These are phyloP conservation scores for Nycteola revayana DNA, from an alignment of 2,888 invertebrate genomes.

Conservation along the genomic window DNA sequence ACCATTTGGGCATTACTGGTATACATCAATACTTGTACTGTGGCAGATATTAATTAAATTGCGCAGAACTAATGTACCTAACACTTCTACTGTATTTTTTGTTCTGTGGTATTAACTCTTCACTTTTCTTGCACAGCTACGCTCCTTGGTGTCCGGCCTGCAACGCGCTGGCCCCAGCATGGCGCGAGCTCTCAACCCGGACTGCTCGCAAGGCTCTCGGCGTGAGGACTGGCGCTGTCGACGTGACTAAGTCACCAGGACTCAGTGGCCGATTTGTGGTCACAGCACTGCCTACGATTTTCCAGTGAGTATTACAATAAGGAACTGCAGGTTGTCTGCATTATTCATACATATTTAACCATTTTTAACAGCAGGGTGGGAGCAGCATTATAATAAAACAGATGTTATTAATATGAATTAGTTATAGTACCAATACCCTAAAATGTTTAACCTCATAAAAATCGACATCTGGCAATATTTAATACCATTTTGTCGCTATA, in stretches of 20 bases:
- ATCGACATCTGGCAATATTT: neutral
- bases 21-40: too few species aligned
- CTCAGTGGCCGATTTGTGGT: slow-evolving; percentile 98
- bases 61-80: too few species aligned
- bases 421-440: too few species aligned
- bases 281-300: slow-evolving; percentile 97
- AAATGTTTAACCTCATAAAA: neutral
- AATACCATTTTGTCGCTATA: neutral
- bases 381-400: too few species aligned
- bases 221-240: slow-evolving; percentile 94
- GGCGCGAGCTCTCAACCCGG: slow-evolving; percentile 91
- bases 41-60: too few species aligned
- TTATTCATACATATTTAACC: too few species aligned
- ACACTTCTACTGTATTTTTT: too few species aligned
- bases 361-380: too few species aligned
- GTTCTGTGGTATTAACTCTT: neutral
- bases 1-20: too few species aligned
- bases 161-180: slow-evolving; percentile 92
- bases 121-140: slow-evolving; percentile 83
- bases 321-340: too few species aligned
- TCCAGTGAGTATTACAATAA: slow-evolving; percentile 91
- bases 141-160: slow-evolving; percentile 99
- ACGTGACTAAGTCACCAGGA: slow-evolving; percentile 97
- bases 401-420: neutral
- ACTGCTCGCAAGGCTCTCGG: slow-evolving; percentile 73